Evolutionary conservation across 2,797 vertebrate genomes (phyloP), one percentile per base, ranked within the genome.

Genomic region (Heterohyrax brucei): DNA sequence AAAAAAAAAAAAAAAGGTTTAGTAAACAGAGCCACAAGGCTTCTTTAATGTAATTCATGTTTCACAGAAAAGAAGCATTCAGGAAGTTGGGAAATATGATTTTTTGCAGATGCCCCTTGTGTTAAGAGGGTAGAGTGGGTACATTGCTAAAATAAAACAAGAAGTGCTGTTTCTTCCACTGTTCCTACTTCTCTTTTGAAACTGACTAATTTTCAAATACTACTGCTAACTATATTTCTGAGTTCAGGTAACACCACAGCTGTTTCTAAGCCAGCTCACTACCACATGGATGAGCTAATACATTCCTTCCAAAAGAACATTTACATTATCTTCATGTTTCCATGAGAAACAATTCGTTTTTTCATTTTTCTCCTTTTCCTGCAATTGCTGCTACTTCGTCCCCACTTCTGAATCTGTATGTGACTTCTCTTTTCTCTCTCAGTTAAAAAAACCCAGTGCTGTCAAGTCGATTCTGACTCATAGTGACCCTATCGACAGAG

Each of bases 21-120:
- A 33, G 33, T 80, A 86, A 95, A 70, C 28, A 91, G 81, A 93
- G 85, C 64, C 33, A 91, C 53, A 87, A 83, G 80, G 62, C 22
- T 50, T 68, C 82, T 90, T 86, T 95, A 70, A 80, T 44, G 84
- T 53, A 61, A 76, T 48, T 88, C 19, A 56, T 44, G 44, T 70
- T 90, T 92, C 72, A 76, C 22, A 79, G 53, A 19, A 84, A 3
- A 87, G 44, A 96, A 77, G 28, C 53, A 77, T 33, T 79, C 59
- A 61, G 85, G 84, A 95, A 91, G 18, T 46, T n/a, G 33, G n/a
- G 24, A 81, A 78, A 73, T 70, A 91, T 77, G 19, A 78, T 28
- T n/a, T 75, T 82, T 93, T 94, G 39, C 62, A 92, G 91, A 86
- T 78, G 66, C 12, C 53, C 73, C 22, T 70, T 46, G 24, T 28